Evolutionary conservation across 2,888 invertebrate species (phyloP).

Genomic region (Timema podura): DNA sequence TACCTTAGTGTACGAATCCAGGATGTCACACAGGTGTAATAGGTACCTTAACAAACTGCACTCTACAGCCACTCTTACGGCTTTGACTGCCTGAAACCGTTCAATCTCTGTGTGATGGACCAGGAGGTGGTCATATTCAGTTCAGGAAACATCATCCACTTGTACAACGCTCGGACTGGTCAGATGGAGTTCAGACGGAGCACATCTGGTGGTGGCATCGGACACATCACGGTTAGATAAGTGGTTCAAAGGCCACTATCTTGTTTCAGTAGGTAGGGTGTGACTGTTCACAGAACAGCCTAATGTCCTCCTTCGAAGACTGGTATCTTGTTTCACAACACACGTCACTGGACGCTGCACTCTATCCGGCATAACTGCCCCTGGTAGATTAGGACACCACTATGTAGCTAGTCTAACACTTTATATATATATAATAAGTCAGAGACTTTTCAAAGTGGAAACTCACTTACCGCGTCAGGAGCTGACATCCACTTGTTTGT

Average conservation of each 20-base stretch:
- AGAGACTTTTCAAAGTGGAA: too few relatives aligned
- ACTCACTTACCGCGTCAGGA: too few relatives aligned
- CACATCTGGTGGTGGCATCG: slow-evolving; percentile 74
- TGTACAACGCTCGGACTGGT: slow-evolving; percentile 64
- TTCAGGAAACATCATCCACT: slow-evolving; percentile 76
- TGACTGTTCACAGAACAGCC: background rate
- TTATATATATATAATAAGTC: too few relatives aligned
- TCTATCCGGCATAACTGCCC: too few relatives aligned
- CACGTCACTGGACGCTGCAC: too few relatives aligned
- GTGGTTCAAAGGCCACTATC: background rate
- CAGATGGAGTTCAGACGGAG: slow-evolving; percentile 67
- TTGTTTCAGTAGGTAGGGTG: background rate
- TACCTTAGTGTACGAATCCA: too few relatives aligned
- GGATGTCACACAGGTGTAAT: too few relatives aligned
- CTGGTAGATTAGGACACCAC: too few relatives aligned
- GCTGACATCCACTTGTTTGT: too few relatives aligned
- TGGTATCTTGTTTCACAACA: too few relatives aligned
- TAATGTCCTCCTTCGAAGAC: background rate
- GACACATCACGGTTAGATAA: slow-evolving; percentile 65
- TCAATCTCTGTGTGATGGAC: slow-evolving; percentile 75
- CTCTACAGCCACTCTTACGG: slow-evolving; percentile 72
- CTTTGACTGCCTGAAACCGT: slow-evolving; percentile 75
- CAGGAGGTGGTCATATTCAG: slow-evolving; percentile 69
- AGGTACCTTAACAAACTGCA: too few relatives aligned
- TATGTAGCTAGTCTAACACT: too few relatives aligned